Conservation (phyloP, 2,888 invertebrate species). For the Eupithecia vulgata region DNA sequence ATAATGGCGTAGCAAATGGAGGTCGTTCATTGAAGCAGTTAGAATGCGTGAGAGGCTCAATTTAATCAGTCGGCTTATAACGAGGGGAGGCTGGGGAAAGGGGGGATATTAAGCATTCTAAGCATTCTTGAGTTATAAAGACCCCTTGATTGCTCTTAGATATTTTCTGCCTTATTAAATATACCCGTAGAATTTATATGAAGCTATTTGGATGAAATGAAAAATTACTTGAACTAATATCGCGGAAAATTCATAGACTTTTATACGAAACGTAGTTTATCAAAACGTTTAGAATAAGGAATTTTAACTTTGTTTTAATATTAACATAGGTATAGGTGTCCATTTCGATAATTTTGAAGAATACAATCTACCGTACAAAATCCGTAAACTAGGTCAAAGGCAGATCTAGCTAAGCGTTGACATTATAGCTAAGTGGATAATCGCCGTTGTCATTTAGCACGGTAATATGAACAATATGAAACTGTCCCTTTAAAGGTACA, state of each 20-base stretch:
- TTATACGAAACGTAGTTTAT: not conserved
- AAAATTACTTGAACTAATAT: constrained; percentile 14
- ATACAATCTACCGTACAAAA: not conserved
- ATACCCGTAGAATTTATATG: constrained; percentile 64
- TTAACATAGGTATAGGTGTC: not conserved
- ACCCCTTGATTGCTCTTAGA: constrained; percentile 71
- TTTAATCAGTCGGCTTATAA: constrained; percentile 78
- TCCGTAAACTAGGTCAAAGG: constrained; percentile 19
- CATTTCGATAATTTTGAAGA: not conserved
- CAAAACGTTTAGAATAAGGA: not conserved
- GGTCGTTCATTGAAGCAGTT: constrained; percentile 57
- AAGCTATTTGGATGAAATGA: constrained; percentile 51
- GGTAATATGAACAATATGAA: constrained; percentile 61
- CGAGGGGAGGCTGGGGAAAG: constrained; percentile 58
- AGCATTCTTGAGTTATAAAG: constrained; percentile 77
- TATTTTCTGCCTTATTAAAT: constrained; percentile 75
- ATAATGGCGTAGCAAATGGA: constrained; percentile 74
- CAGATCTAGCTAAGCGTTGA: constrained; percentile 38
- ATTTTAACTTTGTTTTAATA: not conserved
- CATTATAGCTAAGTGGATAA: constrained; percentile 60
- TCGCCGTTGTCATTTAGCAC: constrained; percentile 60
- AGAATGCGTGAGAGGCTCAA: constrained; percentile 75
- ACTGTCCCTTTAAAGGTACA: constrained; percentile 60
- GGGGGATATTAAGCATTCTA: constrained; percentile 74
- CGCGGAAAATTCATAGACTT: not conserved